Evolutionary conservation across 2,113 vertebrate species (phyloP), one percentile per base, ranked within the genome.

Genomic region (Phaethon lepturus): DNA sequence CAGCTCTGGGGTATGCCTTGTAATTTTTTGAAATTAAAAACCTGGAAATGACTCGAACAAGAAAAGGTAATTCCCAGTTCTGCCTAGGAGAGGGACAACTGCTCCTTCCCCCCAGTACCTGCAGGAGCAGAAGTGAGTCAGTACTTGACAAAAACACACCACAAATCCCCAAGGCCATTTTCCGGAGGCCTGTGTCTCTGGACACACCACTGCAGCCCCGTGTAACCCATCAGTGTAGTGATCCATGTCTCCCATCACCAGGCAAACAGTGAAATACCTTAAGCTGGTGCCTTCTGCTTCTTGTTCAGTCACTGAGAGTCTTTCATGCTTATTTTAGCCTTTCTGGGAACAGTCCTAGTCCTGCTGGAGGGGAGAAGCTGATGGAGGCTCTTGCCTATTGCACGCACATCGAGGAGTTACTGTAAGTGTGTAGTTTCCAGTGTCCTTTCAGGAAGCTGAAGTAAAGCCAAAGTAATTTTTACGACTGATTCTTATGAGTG

Each of bases 371-470:
- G 63, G 97, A 94, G 22, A 97, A 40, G 47, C 88, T 99, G 59
- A 78, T 97, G 6, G 95, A 98, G 55, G 98, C 98, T 17, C 96
- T 99, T 60, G 49, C 38, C n/a, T 84, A 62, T 60, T 99, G 99
- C 79, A 44, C 31, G 31, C 38, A 12, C 20, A 89, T 99, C 17
- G 97, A 99, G 91, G 98, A 99, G 87, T 96, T 99, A 44, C 31
- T 97, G 99, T 99, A 96, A 99, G 98, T 98, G n/a, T 64, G 33
- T 29, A 0, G 19, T 75, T 72, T 73, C 38, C 17, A 66, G 18
- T 40, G 38, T 29, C 29, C 18, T 35, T 67, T 83, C 11, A 42
- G 47, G 74, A 71, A 74, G 13, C 23, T 73, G 68, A 50, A 47
- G 23, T 35, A 63, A 86, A 81, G 23, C 38, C 52, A 42, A 31